Conservation (phyloP, 2,888 invertebrate genomes). For the Nymphalis c-album region DNA sequence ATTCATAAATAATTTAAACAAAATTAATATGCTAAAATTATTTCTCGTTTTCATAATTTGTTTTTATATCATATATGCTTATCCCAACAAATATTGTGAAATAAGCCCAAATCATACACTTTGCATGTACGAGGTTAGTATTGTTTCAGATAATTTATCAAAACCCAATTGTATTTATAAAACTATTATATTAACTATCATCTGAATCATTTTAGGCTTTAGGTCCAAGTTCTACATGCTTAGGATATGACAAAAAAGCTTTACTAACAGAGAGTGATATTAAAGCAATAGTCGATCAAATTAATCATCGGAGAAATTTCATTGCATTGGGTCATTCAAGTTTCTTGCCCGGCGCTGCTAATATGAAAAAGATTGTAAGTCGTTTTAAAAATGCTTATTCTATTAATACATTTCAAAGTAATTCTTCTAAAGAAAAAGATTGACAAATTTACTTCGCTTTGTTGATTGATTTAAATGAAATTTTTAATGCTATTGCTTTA, state of each 20-base stretch:
- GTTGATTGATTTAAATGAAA: no score
- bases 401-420: no score
- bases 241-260: conserved; percentile 52
- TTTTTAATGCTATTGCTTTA: no score
- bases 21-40: conserved; percentile 31
- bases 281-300: conserved; percentile 54
- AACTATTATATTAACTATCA: background rate
- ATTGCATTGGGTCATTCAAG: conserved; percentile 61
- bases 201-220: conserved; percentile 23
- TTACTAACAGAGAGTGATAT: conserved; percentile 54
- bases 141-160: conserved; percentile 12
- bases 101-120: conserved; percentile 36
- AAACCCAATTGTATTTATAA: background rate
- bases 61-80: conserved; percentile 24
- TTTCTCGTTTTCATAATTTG: conserved; percentile 37
- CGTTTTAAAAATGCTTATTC: conserved; percentile 8
- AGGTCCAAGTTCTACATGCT: conserved; percentile 58
- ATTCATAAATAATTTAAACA: conserved; percentile 5
- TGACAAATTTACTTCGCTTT: no score
- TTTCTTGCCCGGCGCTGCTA: conserved; percentile 63
- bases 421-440: no score
- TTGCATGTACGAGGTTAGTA: conserved; percentile 35
- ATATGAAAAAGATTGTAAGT: conserved; percentile 71
- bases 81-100: conserved; percentile 32
- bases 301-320: conserved; percentile 66